Evolutionary conservation across 2,888 invertebrate species (phyloP).

Genomic region (Metopia argyrocephala): DNA sequence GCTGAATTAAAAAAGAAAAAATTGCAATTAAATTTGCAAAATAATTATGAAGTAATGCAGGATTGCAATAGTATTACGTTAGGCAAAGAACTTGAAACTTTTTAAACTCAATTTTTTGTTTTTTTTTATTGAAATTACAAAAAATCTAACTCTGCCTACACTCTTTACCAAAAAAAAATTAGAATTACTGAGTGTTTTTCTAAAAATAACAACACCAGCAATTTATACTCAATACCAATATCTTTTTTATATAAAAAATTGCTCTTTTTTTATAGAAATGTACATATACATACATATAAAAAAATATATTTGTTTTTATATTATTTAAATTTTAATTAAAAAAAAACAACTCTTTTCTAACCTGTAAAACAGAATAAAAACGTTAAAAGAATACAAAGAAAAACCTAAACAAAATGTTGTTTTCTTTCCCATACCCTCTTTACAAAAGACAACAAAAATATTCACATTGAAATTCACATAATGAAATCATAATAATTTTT

Average conservation of each 20-base stretch:
- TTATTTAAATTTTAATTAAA: constrained; percentile 65
- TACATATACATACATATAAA: background rate
- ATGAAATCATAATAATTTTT: background rate
- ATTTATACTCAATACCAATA: constrained; percentile 2
- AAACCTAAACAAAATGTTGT: constrained; percentile 62
- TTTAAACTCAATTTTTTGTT: too few relatives aligned
- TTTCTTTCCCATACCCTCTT: constrained; percentile 48
- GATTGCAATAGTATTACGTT: too few relatives aligned
- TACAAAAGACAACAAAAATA: constrained; percentile 24
- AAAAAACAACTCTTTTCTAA: constrained; percentile 58
- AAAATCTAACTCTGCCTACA: constrained; percentile 13
- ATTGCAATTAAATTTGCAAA: too few relatives aligned
- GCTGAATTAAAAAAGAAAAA: too few relatives aligned
- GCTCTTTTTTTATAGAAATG: constrained; percentile 17
- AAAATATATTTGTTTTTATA: constrained; percentile 52
- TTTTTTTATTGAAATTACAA: too few relatives aligned
- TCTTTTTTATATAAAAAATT: constrained; percentile 17
- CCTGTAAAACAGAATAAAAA: constrained; percentile 64
- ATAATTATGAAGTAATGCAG: too few relatives aligned
- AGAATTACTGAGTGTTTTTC: constrained; percentile 24
- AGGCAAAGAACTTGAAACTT: too few relatives aligned
- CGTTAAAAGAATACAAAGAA: constrained; percentile 61
- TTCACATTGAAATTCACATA: constrained; percentile 1
- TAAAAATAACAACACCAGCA: background rate
- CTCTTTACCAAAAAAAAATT: too few relatives aligned